Base-by-base conservation (phyloP, 2,797 vertebrate species). In the Aotus griseimembra region DNA sequence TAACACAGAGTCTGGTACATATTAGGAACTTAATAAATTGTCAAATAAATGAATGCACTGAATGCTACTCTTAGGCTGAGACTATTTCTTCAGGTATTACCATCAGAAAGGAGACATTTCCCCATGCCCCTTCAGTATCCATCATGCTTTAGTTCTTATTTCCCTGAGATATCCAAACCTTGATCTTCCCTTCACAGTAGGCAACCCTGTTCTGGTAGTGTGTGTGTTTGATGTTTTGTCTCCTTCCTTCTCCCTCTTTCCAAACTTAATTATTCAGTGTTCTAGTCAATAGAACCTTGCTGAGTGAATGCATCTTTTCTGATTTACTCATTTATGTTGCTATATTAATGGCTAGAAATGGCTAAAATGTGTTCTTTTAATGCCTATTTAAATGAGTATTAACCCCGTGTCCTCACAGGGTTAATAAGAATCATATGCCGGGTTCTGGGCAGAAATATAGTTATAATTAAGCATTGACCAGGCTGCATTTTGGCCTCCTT, bases 281-380 rank as follows among this genome's bases (percentile, higher is more conserved):
- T 33, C 52, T 92, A 70, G 80, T 76, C 57, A 80, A 79, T 70
- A 80, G 73, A 86, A 8, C 41, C 39, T 80, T 90, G 30, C n/a
- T 52, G 84, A 92, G 26, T 61, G 57, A 93, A 55, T 94, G 20
- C 57, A 86, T 94, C 15, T 87, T 92, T 81, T 90, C 20, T 58
- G n/a, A 77, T 82, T 44, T 46, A 58, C 19, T 46, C 24, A 90
- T 61, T 89, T 90, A 73, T 93, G 13, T 85, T 94, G 24, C 33
- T 88, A 30, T 80, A 52, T 55, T 67, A 81, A 41, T 93, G 12
- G 5, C 22, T 58, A 67, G 73, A 84, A 93, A 67, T 61, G 36
- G 36, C 39, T 81, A 28, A 84, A 75, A 52, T 77, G 19, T 58
- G 2, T 73, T 83, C 6, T 77, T 79, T 83, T 39, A 24, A 44